phyloP scores from a whole-genome alignment of 2,888 invertebrate genomes.

The Heliconius ismenius region DNA sequence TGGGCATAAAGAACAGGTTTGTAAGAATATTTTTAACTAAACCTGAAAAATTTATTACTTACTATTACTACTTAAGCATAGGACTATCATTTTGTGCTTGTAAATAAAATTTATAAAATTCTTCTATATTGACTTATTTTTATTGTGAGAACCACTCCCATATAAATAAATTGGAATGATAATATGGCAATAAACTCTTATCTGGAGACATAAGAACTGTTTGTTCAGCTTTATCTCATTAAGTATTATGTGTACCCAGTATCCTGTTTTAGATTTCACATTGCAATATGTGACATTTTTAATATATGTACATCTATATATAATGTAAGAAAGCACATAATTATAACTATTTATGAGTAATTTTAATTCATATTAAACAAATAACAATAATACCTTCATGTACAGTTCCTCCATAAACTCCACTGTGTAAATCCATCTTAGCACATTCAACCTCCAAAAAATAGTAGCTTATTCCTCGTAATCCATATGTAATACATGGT shows the following conservation, averaged over 20 bases:
- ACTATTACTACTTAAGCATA: neutral
- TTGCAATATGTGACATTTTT: constrained; percentile 1
- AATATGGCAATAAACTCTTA: constrained; percentile 20
- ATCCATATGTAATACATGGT: constrained; percentile 98
- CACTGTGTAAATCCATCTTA: constrained; percentile 96
- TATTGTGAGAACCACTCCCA: neutral
- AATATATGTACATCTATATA: neutral
- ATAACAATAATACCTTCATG: constrained; percentile 78
- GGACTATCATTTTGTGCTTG: neutral
- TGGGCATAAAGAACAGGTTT: neutral
- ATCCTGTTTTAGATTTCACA: neutral
- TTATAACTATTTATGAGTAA: neutral
- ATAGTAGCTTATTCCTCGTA: constrained; percentile 96
- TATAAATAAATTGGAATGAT: neutral
- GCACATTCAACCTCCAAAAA: constrained; percentile 93
- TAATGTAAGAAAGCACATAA: neutral
- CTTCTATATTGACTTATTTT: neutral
- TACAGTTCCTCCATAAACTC: constrained; percentile 96
- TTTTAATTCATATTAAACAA: neutral
- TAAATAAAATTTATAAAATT: neutral
- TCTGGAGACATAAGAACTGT: constrained; percentile 1
- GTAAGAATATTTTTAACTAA: neutral
- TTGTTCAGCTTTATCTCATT: constrained; percentile 5
- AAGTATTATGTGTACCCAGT: neutral
- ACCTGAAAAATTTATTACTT: neutral